Conservation (phyloP, 2,113 vertebrate species). For the Polyodon spathula region DNA sequence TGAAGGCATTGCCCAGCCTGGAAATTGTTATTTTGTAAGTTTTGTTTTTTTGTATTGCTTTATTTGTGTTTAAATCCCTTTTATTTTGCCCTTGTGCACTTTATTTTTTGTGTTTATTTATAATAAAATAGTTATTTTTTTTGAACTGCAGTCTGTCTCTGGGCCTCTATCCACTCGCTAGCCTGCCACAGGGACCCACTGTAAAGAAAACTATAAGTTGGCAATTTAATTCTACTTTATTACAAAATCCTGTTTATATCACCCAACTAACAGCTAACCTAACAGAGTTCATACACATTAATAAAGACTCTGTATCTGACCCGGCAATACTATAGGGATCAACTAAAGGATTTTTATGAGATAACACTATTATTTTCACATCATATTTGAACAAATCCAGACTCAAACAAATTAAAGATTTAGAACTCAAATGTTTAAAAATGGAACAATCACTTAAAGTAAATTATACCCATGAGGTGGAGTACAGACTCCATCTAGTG, state of each 20-base stretch:
- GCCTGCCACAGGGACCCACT: no score
- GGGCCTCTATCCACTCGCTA: no score
- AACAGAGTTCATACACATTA: constrained; percentile 7
- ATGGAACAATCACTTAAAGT: constrained; percentile 7
- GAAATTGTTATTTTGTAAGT: no score
- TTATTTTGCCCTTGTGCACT: no score
- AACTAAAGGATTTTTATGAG: constrained; percentile 12
- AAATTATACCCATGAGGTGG: constrained; percentile 7
- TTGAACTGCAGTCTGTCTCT: no score
- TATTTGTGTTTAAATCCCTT: no score
- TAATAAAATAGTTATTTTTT: no score
- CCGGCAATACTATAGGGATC: constrained; percentile 7
- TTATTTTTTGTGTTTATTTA: no score
- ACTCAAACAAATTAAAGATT: neutral
- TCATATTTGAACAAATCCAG: constrained; percentile 4
- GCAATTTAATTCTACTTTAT: constrained; percentile 4
- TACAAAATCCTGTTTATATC: constrained; percentile 5
- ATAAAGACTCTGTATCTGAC: constrained; percentile 7
- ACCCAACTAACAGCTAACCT: constrained; percentile 8
- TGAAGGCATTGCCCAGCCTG: no score
- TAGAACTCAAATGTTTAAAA: constrained; percentile 3
- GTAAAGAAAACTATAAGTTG: constrained; percentile 4
- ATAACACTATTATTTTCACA: constrained; percentile 6
- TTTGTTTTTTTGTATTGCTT: no score
- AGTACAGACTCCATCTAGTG: constrained; percentile 6